These are phyloP conservation scores for Dolichomitus sp. DNA, from an alignment of 2,888 invertebrate species.

Conservation along the genomic window DNA sequence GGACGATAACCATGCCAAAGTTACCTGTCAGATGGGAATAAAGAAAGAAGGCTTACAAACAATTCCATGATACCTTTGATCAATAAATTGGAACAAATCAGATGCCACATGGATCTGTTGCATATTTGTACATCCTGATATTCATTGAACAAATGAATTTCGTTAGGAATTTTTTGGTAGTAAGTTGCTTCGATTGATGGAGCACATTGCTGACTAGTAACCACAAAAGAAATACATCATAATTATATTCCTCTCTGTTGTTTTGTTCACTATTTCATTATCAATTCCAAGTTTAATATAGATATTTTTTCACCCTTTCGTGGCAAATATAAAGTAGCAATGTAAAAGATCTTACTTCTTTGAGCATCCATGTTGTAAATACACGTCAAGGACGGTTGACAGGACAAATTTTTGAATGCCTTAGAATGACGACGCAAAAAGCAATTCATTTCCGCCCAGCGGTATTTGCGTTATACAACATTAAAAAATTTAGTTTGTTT, in stretches of 20 bases:
- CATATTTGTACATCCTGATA: neutral
- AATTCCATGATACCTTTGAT: neutral
- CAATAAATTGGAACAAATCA: neutral
- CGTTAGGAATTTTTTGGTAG: neutral
- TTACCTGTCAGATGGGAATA: neutral
- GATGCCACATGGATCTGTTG: neutral
- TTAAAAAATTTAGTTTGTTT: neutral
- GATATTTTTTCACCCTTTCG: too few species aligned
- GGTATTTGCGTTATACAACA: neutral
- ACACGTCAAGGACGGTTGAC: too few species aligned
- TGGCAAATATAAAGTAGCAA: too few species aligned
- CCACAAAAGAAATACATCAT: neutral
- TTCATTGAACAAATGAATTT: neutral
- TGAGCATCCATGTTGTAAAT: too few species aligned
- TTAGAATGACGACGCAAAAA: neutral
- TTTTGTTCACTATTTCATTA: neutral
- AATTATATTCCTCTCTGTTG: neutral
- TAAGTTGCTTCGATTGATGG: neutral
- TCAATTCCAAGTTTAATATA: too few species aligned
- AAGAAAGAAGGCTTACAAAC: neutral
- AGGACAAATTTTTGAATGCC: neutral
- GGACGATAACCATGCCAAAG: neutral
- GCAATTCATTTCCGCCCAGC: neutral
- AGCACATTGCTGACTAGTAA: neutral
- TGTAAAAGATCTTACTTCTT: too few species aligned